Evolutionary conservation across 2,888 invertebrate genomes (phyloP).

Genomic region (Dichetophora obliterata): DNA sequence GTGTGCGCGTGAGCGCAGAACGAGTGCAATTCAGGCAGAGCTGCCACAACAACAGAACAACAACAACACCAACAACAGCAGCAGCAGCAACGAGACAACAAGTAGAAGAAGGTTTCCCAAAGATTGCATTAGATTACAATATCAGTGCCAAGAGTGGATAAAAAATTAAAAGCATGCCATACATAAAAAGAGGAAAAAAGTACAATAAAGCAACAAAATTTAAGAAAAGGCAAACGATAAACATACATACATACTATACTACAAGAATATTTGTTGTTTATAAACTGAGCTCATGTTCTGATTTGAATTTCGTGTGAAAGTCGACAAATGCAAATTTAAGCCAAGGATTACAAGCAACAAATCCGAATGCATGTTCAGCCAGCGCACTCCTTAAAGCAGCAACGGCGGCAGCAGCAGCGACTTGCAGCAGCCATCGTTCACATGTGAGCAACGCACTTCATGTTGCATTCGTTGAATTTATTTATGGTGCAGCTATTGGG

Average conservation of each 20-base stretch:
- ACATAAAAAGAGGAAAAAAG: neutral
- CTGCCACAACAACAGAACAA: neutral
- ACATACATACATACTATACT: too few relatives aligned
- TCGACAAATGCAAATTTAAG: conserved; percentile 52
- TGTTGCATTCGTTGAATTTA: conserved; percentile 47
- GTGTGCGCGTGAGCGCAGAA: conserved; percentile 24
- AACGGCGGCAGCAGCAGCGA: conserved; percentile 25
- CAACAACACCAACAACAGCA: too few relatives aligned
- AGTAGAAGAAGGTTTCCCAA: conserved; percentile 33
- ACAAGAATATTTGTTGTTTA: conserved; percentile 36
- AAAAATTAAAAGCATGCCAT: conserved; percentile 15
- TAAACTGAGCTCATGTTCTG: conserved; percentile 42
- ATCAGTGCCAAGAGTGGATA: conserved; percentile 16
- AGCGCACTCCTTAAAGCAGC: conserved; percentile 11
- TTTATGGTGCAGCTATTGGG: conserved; percentile 52
- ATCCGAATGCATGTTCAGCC: conserved; percentile 18
- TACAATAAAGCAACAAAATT: neutral
- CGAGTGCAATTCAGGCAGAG: conserved; percentile 24
- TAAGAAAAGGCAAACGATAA: neutral
- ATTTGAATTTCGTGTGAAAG: conserved; percentile 53
- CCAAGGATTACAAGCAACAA: conserved; percentile 49
- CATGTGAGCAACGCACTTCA: conserved; percentile 20
- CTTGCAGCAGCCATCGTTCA: conserved; percentile 47
- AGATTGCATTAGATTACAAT: conserved; percentile 47
- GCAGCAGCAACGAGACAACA: neutral